phyloP scores from a whole-genome alignment of 2,113 vertebrate genomes.

The Campylomormyrus numenius region DNA sequence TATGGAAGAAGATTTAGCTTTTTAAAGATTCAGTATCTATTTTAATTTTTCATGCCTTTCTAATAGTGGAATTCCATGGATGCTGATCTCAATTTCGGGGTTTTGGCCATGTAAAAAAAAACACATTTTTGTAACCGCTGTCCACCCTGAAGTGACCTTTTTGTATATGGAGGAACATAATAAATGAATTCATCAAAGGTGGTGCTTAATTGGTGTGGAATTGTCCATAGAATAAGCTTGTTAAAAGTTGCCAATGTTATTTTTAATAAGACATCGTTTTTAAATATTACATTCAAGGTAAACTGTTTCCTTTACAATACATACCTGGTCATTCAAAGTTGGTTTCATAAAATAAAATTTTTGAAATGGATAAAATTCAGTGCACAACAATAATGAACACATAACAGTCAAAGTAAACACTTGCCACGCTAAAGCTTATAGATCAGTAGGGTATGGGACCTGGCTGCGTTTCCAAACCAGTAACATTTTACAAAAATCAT shows the following conservation, averaged over 20 bases:
- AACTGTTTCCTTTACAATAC: slow-evolving; percentile 62
- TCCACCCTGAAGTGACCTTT: slow-evolving; percentile 31
- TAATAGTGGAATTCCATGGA: slow-evolving; percentile 61
- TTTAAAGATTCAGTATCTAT: slow-evolving; percentile 60
- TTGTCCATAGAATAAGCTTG: background rate
- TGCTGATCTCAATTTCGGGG: slow-evolving; percentile 42
- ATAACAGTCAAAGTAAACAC: slow-evolving; percentile 59
- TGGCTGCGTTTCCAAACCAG: background rate
- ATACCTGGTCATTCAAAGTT: slow-evolving; percentile 57
- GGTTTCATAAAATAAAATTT: slow-evolving; percentile 48
- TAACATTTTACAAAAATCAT: slow-evolving; percentile 1
- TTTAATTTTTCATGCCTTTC: slow-evolving; percentile 59
- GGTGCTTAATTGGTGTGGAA: background rate
- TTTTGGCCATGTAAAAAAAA: slow-evolving; percentile 45
- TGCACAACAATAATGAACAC: slow-evolving; percentile 64
- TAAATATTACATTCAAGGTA: slow-evolving; percentile 68
- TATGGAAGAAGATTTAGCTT: slow-evolving; percentile 58
- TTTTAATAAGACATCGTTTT: slow-evolving; percentile 45
- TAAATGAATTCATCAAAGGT: slow-evolving; percentile 32
- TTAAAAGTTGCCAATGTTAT: background rate
- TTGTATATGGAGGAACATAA: slow-evolving; percentile 36
- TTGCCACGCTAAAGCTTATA: slow-evolving; percentile 38
- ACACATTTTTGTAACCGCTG: slow-evolving; percentile 44
- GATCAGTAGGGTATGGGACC: slow-evolving; percentile 47
- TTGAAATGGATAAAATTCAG: slow-evolving; percentile 48